phyloP scores from a whole-genome alignment of 2,113 vertebrate species.

The Tupaia tana region DNA sequence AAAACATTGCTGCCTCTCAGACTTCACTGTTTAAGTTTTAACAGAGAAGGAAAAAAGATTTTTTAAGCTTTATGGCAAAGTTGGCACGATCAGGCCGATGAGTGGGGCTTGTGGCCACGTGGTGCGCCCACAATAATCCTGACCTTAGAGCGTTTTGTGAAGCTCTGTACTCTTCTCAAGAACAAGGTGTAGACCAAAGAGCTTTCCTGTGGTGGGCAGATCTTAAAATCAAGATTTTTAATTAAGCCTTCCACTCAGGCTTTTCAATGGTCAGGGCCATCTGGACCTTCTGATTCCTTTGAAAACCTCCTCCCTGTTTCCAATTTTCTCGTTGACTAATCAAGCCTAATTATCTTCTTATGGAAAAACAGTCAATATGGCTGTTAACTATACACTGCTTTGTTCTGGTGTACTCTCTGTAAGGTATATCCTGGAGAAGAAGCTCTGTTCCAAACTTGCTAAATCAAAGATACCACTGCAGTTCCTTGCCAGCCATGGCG shows the following conservation, averaged over 20 bases:
- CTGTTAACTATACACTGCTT: background rate
- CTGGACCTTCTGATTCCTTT: background rate
- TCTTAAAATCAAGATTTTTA: background rate
- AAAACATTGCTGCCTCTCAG: constrained; percentile 69
- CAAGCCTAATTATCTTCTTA: background rate
- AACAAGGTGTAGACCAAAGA: background rate
- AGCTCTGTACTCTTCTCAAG: background rate
- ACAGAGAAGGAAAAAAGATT: constrained; percentile 61
- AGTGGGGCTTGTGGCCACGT: background rate
- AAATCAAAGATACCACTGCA: background rate
- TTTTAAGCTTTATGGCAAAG: constrained; percentile 33
- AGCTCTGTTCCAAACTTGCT: background rate
- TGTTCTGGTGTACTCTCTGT: background rate
- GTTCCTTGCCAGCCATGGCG: too few relatives aligned
- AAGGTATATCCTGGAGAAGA: background rate
- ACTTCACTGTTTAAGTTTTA: constrained; percentile 64
- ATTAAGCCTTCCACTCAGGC: background rate
- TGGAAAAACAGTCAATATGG: background rate
- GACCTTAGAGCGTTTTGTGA: background rate
- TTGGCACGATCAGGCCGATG: constrained; percentile 20
- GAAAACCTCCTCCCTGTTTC: background rate
- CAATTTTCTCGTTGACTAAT: background rate
- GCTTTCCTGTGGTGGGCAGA: background rate
- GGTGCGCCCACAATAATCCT: background rate
- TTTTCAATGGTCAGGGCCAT: background rate